Evolutionary conservation across 1,140 invertebrate genomes (phyloP), one percentile per base, ranked within the genome.

Genomic region (Hylaeus anthracinus): DNA sequence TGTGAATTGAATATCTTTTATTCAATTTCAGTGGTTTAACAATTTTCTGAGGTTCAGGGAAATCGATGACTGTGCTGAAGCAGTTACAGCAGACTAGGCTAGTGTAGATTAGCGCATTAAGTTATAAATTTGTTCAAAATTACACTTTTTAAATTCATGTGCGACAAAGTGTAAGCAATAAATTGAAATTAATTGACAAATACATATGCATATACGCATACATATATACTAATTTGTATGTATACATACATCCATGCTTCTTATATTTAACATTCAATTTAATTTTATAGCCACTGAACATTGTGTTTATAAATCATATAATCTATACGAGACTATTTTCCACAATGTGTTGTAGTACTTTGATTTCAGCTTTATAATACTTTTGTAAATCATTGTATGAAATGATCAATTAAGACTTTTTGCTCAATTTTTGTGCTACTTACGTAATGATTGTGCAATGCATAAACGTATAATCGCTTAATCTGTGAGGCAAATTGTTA

Each of bases 31-130:
- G 41, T 80, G 39, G 5, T 14, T 66, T 3, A 72, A 82, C 65
- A 64, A 58, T 67, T 70, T 80, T 71, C 43, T 37, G 10, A 87
- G 78, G 83, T 88, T 88, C 83, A 88, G 86, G 84, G 84, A 86
- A 83, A 75, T 86, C 71, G 41, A 60, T 79, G 74, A 60, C 10
- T 80, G 51, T 82, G 70, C n/a, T 61, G 65, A 77, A 76, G n/a
- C 48, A 63, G 2, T 77, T 80, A 66, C 71, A 81, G 48, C 64
- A 81, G 56, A 58, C 41, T 69, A 63, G 58, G 15, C 43, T 76
- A 60, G 51, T 61, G 43, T 78, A 45, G 64, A 76, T 76, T 61
- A 81, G 66, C 60, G 51, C 48, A 71, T 67, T 75, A 66, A 82
- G 63, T 67, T 67, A 79, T 79, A 72, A 63, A n/a, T 73, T 15